A percentile compares a stretch with the other conserved stretches of the same genome.
Evolutionary conservation across 2,888 invertebrate species (phyloP).

Genomic region (Ashinkailepas kermadecensis): DNA sequence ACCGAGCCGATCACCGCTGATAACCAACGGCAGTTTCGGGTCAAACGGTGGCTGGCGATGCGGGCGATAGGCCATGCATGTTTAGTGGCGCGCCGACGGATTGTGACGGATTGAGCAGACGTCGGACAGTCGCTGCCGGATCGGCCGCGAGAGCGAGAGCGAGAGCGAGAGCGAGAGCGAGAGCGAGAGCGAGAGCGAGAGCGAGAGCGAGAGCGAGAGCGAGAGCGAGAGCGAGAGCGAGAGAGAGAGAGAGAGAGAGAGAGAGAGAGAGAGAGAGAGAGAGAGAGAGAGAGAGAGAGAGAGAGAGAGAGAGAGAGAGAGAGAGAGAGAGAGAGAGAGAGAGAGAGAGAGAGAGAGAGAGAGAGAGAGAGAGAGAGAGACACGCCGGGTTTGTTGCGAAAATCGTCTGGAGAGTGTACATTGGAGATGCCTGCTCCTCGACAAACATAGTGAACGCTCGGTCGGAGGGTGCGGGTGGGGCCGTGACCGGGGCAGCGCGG

Average conservation of each 20-base stretch:
- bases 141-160: conserved; percentile 17
- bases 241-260: conserved; percentile 25
- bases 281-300: conserved; percentile 25
- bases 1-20: not conserved
- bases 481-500: not conserved
- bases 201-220: conserved; percentile 25
- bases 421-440: too few species aligned
- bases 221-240: conserved; percentile 24
- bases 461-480: too few species aligned
- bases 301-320: conserved; percentile 25
- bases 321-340: conserved; percentile 25
- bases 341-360: conserved; percentile 25
- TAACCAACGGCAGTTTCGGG: not conserved
- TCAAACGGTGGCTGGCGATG: not conserved
- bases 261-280: conserved; percentile 25
- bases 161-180: conserved; percentile 24
- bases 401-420: not conserved
- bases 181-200: conserved; percentile 24
- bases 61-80: not conserved
- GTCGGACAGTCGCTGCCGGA: too few species aligned
- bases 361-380: conserved; percentile 25
- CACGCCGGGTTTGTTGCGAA: not conserved
- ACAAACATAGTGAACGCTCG: too few species aligned
- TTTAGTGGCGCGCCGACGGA: not conserved
- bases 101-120: not conserved